Evolutionary conservation across 2,888 invertebrate species (phyloP).

Genomic region (Physocephala rufipes): DNA sequence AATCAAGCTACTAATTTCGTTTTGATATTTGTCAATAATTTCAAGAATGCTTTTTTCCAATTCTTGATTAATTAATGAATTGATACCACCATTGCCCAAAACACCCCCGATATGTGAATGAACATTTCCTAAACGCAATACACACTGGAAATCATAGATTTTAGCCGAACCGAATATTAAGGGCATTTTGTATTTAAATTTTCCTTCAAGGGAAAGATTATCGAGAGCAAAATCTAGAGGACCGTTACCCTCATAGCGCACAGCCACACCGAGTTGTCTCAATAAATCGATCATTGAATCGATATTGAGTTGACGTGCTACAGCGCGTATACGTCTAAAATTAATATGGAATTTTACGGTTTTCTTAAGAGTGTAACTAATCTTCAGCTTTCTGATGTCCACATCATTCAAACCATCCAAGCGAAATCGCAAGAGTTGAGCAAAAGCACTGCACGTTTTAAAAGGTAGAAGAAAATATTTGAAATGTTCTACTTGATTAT

Average conservation of each 20-base stretch:
- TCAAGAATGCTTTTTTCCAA: constrained; percentile 53
- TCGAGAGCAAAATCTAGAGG: constrained; percentile 54
- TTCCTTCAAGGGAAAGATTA: constrained; percentile 54
- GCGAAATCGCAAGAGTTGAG: constrained; percentile 56
- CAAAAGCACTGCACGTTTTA: constrained; percentile 43
- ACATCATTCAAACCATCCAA: constrained; percentile 58
- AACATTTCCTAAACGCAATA: constrained; percentile 53
- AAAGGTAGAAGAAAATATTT: background rate
- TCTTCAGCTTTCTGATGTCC: constrained; percentile 55
- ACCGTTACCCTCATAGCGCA: constrained; percentile 56
- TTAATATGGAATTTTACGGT: constrained; percentile 56
- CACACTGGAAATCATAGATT: constrained; percentile 56
- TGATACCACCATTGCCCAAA: constrained; percentile 55
- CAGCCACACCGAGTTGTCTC: constrained; percentile 50
- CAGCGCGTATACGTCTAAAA: constrained; percentile 51
- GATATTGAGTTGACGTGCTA: constrained; percentile 49
- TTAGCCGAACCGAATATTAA: constrained; percentile 57
- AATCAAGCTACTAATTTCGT: constrained; percentile 52
- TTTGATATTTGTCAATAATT: constrained; percentile 52
- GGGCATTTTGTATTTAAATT: constrained; percentile 61
- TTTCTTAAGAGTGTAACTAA: constrained; percentile 56
- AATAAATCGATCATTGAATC: constrained; percentile 54
- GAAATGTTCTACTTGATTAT: no score
- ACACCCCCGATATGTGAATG: constrained; percentile 57
- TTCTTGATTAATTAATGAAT: constrained; percentile 53